These are phyloP conservation scores for Sebastes minor DNA, from an alignment of 2,797 vertebrate species.

Conservation along the genomic window DNA sequence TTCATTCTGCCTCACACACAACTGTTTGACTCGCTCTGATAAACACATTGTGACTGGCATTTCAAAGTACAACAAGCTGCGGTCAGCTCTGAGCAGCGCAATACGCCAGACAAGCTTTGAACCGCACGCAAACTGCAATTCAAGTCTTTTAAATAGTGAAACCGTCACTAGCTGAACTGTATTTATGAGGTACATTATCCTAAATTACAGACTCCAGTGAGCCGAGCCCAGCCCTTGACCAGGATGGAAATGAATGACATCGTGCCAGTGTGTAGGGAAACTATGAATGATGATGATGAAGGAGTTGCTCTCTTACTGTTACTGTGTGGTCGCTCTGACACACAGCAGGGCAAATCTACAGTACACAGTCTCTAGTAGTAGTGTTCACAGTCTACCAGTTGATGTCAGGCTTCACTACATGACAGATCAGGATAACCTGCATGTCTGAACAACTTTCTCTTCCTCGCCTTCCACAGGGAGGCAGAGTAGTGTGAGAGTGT, in stretches of 20 bases:
- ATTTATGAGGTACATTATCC: conserved; percentile 20
- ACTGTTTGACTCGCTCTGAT: conserved; percentile 3
- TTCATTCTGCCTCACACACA: not conserved
- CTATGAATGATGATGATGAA: conserved; percentile 23
- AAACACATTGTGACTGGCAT: not conserved
- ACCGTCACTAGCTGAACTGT: not conserved
- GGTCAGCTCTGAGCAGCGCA: not conserved
- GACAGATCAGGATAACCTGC: not conserved
- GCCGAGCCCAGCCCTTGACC: conserved; percentile 13
- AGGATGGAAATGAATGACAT: conserved; percentile 25
- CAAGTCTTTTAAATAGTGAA: not conserved
- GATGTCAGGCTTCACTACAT: conserved; percentile 29
- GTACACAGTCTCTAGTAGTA: not conserved
- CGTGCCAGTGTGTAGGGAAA: not conserved
- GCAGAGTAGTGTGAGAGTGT: not conserved
- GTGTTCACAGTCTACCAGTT: conserved; percentile 14
- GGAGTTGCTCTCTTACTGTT: not conserved
- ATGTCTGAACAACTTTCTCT: not conserved
- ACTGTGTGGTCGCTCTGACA: not conserved
- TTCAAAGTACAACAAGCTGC: conserved; percentile 5
- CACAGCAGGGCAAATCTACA: not conserved
- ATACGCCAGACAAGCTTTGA: not conserved
- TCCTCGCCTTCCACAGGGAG: not conserved
- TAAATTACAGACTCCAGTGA: conserved; percentile 49
- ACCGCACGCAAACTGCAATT: not conserved